Evolutionary conservation across 2,797 vertebrate genomes (phyloP).

Genomic region (Takifugu rubripes): DNA sequence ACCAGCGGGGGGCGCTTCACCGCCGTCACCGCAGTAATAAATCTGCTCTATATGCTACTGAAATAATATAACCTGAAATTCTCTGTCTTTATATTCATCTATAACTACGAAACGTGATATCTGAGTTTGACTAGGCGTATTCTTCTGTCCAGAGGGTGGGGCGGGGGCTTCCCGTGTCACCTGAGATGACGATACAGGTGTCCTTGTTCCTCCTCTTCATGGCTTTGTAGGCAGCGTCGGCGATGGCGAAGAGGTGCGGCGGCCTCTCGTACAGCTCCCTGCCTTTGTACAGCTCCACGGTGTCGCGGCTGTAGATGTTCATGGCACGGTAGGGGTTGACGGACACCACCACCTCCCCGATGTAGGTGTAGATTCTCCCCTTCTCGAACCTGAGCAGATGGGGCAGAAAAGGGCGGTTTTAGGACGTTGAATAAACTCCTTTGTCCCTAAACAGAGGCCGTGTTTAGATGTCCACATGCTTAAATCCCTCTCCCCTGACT

Average conservation of each 20-base stretch:
- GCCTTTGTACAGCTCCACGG: constrained; percentile 91
- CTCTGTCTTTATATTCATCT: neutral
- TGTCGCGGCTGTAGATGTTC: constrained; percentile 92
- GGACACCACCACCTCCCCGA: constrained; percentile 96
- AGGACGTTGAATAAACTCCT: neutral
- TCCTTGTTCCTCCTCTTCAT: constrained; percentile 98
- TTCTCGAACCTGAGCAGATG: constrained; percentile 88
- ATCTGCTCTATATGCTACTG: too few relatives aligned
- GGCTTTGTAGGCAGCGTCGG: constrained; percentile 96
- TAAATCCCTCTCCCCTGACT: constrained; percentile 34
- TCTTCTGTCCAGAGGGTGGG: too few relatives aligned
- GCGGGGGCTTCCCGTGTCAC: constrained; percentile 60
- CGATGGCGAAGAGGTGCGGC: constrained; percentile 95
- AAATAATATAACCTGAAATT: too few relatives aligned
- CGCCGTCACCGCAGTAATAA: too few relatives aligned
- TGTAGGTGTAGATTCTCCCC: constrained; percentile 92
- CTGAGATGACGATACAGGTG: constrained; percentile 98
- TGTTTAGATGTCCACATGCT: neutral
- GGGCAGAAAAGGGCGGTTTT: too few relatives aligned
- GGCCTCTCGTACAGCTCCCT: constrained; percentile 94
- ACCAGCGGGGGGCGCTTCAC: constrained; percentile 66
- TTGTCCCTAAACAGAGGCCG: too few relatives aligned
- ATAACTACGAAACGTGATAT: neutral
- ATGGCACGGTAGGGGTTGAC: constrained; percentile 94
- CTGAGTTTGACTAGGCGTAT: neutral